Conservation (phyloP, 2,888 invertebrate genomes). For the Synanthedon myopaeformis region DNA sequence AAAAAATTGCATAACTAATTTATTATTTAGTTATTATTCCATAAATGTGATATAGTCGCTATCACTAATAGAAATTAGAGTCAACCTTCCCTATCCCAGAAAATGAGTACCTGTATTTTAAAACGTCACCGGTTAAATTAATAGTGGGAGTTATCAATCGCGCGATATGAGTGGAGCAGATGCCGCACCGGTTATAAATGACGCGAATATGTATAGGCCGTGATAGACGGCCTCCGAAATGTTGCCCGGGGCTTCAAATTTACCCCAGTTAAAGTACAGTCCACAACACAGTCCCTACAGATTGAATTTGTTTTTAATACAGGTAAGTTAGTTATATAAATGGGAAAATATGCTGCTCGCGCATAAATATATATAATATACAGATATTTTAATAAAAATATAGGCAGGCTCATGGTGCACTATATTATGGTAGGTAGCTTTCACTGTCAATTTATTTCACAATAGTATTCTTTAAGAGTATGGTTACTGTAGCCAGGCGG, state of each 20-base stretch:
- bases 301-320: too few species aligned
- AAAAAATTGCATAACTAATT: not conserved
- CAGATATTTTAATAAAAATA: too few species aligned
- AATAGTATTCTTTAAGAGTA: too few species aligned
- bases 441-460: too few species aligned
- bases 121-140: not conserved
- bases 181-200: constrained; percentile 25
- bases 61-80: not conserved
- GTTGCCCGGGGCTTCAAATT: not conserved
- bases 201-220: constrained; percentile 4
- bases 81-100: not conserved
- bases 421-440: too few species aligned
- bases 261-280: not conserved
- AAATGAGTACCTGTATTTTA: not conserved
- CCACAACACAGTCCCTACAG: not conserved
- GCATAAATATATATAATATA: too few species aligned
- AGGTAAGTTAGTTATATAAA: too few species aligned
- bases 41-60: not conserved
- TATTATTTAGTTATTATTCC: not conserved
- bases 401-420: too few species aligned
- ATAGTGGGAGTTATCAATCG: constrained; percentile 34
- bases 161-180: constrained; percentile 28
- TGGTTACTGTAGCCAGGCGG: too few species aligned
- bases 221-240: not conserved
- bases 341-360: too few species aligned